Evolutionary conservation across 2,888 invertebrate genomes (phyloP).

Genomic region (Drosophila histrio): DNA sequence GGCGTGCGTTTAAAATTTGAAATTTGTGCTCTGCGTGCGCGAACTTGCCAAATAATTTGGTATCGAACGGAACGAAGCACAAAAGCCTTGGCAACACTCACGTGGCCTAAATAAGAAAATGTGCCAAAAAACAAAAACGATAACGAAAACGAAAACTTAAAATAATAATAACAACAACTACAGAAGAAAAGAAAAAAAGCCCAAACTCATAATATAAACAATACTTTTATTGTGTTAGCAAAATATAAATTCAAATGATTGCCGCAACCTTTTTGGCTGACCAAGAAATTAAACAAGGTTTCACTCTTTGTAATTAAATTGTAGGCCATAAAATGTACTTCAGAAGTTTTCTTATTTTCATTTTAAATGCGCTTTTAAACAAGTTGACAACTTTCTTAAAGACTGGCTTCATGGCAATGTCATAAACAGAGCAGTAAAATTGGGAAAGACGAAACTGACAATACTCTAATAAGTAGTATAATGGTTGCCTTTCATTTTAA

Average conservation of each 20-base stretch:
- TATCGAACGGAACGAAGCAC: constrained; percentile 23
- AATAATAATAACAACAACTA: constrained; percentile 11
- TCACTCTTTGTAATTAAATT: constrained; percentile 61
- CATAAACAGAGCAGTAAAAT: not conserved
- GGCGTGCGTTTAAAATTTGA: constrained; percentile 56
- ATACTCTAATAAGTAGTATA: not conserved
- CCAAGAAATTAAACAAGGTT: constrained; percentile 37
- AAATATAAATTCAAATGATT: constrained; percentile 36
- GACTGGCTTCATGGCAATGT: constrained; percentile 22
- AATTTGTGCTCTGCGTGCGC: constrained; percentile 67
- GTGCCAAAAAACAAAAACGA: constrained; percentile 18
- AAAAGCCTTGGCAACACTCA: constrained; percentile 58
- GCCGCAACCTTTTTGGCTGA: constrained; percentile 29
- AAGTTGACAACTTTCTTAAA: constrained; percentile 61
- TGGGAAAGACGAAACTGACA: not conserved
- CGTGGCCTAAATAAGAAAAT: constrained; percentile 75
- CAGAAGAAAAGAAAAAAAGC: constrained; percentile 14
- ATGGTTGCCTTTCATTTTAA: not conserved
- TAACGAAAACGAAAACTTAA: constrained; percentile 4
- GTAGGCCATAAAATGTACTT: constrained; percentile 44
- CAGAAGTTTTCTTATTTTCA: constrained; percentile 42
- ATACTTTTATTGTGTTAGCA: constrained; percentile 43
- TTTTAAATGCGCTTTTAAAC: constrained; percentile 35
- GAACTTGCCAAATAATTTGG: constrained; percentile 67
- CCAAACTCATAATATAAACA: constrained; percentile 47